Evolutionary conservation across 2,888 invertebrate genomes (phyloP), one percentile per base, ranked within the genome.

Genomic region (Coecobrya sp.): DNA sequence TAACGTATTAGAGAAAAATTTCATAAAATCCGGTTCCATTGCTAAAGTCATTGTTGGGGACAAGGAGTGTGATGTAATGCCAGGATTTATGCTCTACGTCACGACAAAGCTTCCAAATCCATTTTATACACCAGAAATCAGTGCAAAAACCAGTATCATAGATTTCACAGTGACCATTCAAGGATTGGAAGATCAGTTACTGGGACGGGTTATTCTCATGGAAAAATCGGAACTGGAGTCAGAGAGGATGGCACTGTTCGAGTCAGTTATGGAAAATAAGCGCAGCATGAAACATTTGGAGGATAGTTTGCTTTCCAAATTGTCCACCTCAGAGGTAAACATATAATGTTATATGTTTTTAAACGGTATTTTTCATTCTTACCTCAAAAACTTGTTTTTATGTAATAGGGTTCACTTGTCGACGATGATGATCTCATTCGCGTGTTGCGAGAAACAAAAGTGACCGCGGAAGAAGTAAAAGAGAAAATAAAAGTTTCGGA

Each of bases 141-240:
- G 98, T 95, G 99, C 99, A 0, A 99, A 99, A 95, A 99, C 99
- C 0, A 98, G 99, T 0, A 99, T 99, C 88, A 99, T 99, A 95
- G 99, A 99, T 95, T 99, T 99, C 95, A 99, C 99, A 0, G 99
- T 99, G 0, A 99, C 99, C 2, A 99, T 99, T 98, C 97, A 98
- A 95, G 99, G 99, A 11, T 96, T 99, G 42, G 99, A 99, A 96
- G 99, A 99, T 96, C 99, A 99, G 95, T 96, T 99, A 5, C 96
- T 99, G 36, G 99, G 97, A 1, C 96, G 99, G 93, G 99, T 99
- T 0, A 99, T 99, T 95, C 96, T 99, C 22, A 99, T 99, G 97
- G 99, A 99, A 96, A 99, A 99, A 96, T 97, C 98, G 0, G 99
- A 99, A 95, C 96, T 99, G 92, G 99, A 99, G 96, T 98, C 98